Evolutionary conservation across 2,888 invertebrate species (phyloP).

Genomic region (Steromphala cineraria): DNA sequence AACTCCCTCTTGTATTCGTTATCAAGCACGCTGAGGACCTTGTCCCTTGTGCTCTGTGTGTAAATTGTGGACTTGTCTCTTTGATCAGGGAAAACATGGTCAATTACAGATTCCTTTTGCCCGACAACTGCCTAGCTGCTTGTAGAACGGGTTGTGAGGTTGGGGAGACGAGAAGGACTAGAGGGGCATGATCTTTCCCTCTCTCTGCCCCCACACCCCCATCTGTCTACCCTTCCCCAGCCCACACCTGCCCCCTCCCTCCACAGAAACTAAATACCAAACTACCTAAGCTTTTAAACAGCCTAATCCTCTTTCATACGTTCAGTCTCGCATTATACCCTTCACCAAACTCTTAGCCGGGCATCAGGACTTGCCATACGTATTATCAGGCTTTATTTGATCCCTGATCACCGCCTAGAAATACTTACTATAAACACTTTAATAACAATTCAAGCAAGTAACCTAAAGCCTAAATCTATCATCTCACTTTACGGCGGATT

Average conservation of each 20-base stretch:
- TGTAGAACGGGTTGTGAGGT: neutral
- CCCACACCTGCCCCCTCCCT: neutral
- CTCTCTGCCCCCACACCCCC: neutral
- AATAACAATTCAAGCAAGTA: too few species aligned
- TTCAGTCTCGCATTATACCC: too few species aligned
- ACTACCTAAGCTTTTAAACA: neutral
- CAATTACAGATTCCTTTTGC: neutral
- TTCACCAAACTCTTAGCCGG: too few species aligned
- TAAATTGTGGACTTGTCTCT: constrained; percentile 3
- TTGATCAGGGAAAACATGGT: constrained; percentile 15
- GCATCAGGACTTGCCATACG: too few species aligned
- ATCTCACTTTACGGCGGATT: too few species aligned
- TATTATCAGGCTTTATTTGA: neutral
- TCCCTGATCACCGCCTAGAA: too few species aligned
- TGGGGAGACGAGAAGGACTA: neutral
- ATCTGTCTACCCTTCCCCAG: neutral
- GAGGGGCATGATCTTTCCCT: neutral
- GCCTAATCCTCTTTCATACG: neutral
- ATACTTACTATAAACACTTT: too few species aligned
- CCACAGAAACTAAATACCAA: neutral
- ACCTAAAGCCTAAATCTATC: too few species aligned
- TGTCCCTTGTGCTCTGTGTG: neutral
- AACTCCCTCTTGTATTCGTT: neutral
- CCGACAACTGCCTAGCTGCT: constrained; percentile 1
- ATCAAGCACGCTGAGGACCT: neutral